phyloP scores from a whole-genome alignment of 2,888 invertebrate species.

The Acleris cristana region DNA sequence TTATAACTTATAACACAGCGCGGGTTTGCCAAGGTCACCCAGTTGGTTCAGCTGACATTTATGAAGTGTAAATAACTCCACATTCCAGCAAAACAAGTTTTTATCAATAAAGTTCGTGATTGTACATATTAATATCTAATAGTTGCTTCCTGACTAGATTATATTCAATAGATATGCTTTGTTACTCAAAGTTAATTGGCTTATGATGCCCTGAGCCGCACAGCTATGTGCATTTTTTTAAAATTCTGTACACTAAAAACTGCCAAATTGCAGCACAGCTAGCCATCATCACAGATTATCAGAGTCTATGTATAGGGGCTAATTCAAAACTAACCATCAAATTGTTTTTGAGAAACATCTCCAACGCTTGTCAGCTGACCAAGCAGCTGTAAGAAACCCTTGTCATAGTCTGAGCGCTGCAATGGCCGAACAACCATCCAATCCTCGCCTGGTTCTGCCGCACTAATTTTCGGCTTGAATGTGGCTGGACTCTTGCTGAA shows the following conservation, averaged over 20 bases:
- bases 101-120: slow-evolving; percentile 2
- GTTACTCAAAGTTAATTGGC: too few species aligned
- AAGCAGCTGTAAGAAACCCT: slow-evolving; percentile 91
- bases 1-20: slow-evolving; percentile 44
- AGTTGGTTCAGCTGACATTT: slow-evolving; percentile 41
- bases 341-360: slow-evolving; percentile 89
- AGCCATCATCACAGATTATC: too few species aligned
- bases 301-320: too few species aligned
- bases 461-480: slow-evolving; percentile 88
- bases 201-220: too few species aligned
- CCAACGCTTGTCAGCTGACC: slow-evolving; percentile 94
- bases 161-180: too few species aligned
- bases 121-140: neutral
- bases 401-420: slow-evolving; percentile 90
- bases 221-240: too few species aligned
- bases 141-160: too few species aligned
- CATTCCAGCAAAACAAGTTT: slow-evolving; percentile 21
- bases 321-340: slow-evolving; percentile 86
- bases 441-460: slow-evolving; percentile 87
- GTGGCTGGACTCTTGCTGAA: slow-evolving; percentile 85
- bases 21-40: slow-evolving; percentile 61
- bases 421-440: slow-evolving; percentile 92
- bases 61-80: slow-evolving; percentile 50
- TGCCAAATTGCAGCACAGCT: too few species aligned
- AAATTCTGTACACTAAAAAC: too few species aligned